Evolutionary conservation across 2,797 vertebrate genomes (phyloP).

Genomic region (Chiropotes sagulatus): DNA sequence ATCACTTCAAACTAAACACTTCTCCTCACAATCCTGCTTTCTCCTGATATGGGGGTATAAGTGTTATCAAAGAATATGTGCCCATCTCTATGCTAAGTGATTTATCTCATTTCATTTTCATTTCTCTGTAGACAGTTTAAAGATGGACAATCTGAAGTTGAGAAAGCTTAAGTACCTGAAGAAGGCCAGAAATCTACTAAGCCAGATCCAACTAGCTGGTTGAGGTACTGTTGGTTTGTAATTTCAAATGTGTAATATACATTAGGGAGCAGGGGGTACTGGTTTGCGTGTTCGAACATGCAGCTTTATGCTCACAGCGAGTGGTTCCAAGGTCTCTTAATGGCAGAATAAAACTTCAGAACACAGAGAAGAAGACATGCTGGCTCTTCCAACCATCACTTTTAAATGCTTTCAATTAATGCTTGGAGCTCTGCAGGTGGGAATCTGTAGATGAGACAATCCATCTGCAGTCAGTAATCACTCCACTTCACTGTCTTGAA

Average conservation of each 20-base stretch:
- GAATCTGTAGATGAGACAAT: conserved; percentile 54
- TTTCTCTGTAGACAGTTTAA: not conserved
- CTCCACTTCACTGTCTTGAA: conserved; percentile 48
- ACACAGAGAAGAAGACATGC: conserved; percentile 13
- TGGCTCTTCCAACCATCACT: conserved; percentile 23
- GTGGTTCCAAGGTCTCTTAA: conserved; percentile 22
- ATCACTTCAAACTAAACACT: not conserved
- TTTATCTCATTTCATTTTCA: not conserved
- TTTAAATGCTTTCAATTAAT: conserved; percentile 75
- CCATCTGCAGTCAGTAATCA: conserved; percentile 75
- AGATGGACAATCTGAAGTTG: not conserved
- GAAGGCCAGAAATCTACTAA: not conserved
- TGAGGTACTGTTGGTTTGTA: not conserved
- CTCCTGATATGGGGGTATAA: not conserved
- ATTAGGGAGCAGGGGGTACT: not conserved
- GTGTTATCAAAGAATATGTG: not conserved
- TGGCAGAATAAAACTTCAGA: conserved; percentile 57
- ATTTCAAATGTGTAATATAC: conserved; percentile 14
- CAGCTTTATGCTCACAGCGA: conserved; percentile 50
- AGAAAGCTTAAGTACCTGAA: not conserved
- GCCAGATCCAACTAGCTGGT: not conserved
- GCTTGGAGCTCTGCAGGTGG: conserved; percentile 59
- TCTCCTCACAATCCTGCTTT: not conserved
- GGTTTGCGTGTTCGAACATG: not conserved
- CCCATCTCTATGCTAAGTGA: not conserved